Evolutionary conservation across 2,113 vertebrate genomes (phyloP).

Genomic region (Cyprinodon variegatus): DNA sequence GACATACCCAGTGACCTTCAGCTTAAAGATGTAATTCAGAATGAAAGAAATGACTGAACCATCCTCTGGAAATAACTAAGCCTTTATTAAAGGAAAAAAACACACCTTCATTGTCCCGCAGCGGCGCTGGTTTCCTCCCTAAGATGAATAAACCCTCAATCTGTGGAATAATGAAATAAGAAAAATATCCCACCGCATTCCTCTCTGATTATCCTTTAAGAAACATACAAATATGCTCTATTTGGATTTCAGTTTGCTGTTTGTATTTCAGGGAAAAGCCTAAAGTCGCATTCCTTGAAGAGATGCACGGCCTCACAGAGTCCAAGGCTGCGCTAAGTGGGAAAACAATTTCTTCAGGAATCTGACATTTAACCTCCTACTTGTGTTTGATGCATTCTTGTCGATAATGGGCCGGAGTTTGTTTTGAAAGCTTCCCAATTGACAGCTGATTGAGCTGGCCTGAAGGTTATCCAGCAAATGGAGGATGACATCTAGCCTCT

Average conservation of each 20-base stretch:
- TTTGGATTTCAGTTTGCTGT: slow-evolving; percentile 4
- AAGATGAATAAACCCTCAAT: slow-evolving; percentile 44
- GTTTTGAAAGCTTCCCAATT: slow-evolving; percentile 63
- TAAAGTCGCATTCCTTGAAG: slow-evolving; percentile 50
- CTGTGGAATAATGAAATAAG: slow-evolving; percentile 24
- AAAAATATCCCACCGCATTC: slow-evolving; percentile 31
- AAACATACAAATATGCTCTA: slow-evolving; percentile 49
- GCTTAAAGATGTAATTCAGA: slow-evolving; percentile 8
- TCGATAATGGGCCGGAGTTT: slow-evolving; percentile 61
- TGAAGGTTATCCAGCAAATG: slow-evolving; percentile 65
- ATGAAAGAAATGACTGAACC: slow-evolving; percentile 49
- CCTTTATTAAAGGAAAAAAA: slow-evolving; percentile 59
- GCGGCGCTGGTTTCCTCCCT: slow-evolving; percentile 4
- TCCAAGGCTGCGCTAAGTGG: slow-evolving; percentile 61
- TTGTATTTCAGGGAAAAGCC: slow-evolving; percentile 22
- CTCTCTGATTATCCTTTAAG: slow-evolving; percentile 26
- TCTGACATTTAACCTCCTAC: slow-evolving; percentile 68
- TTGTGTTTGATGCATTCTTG: slow-evolving; percentile 58
- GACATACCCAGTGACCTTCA: slow-evolving; percentile 40
- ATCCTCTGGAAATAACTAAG: slow-evolving; percentile 37
- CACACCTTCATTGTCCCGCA: slow-evolving; percentile 43
- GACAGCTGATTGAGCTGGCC: slow-evolving; percentile 65
- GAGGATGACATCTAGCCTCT: slow-evolving; percentile 48
- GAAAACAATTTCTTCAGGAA: slow-evolving; percentile 61
- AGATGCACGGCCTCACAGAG: slow-evolving; percentile 37